Conservation (phyloP, 2,888 invertebrate genomes). For the Megastigmus dorsalis region DNA sequence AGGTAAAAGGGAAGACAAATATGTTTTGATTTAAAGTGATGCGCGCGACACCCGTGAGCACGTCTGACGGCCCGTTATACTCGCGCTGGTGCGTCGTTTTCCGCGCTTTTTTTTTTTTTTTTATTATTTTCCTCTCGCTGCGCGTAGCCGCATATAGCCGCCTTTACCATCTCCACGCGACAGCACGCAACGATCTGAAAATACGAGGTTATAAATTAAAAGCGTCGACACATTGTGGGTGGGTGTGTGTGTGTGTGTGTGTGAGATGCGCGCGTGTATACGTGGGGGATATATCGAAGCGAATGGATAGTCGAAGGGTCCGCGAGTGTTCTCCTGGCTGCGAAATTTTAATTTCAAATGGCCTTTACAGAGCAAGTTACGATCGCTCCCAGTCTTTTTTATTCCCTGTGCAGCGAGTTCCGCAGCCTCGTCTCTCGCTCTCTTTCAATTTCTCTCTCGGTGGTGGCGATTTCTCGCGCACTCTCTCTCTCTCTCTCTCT, state of each 20-base stretch:
- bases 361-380: too few relatives aligned
- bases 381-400: too few relatives aligned
- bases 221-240: too few relatives aligned
- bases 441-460: too few relatives aligned
- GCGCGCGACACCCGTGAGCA: conserved; percentile 11
- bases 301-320: too few relatives aligned
- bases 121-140: background rate
- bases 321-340: too few relatives aligned
- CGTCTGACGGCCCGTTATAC: background rate
- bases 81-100: background rate
- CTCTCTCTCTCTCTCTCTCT: too few relatives aligned
- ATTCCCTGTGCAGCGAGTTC: too few relatives aligned
- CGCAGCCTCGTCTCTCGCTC: too few relatives aligned
- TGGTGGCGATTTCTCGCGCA: too few relatives aligned
- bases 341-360: conserved; percentile 16
- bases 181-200: conserved; percentile 10
- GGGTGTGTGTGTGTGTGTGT: background rate
- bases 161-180: background rate
- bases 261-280: background rate
- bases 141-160: background rate
- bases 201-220: conserved; percentile 45
- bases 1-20: conserved; percentile 22
- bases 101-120: background rate
- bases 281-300: too few relatives aligned
- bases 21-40: conserved; percentile 41